Evolutionary conservation across 2,888 invertebrate genomes (phyloP).

Genomic region (Polyommatus icarus): DNA sequence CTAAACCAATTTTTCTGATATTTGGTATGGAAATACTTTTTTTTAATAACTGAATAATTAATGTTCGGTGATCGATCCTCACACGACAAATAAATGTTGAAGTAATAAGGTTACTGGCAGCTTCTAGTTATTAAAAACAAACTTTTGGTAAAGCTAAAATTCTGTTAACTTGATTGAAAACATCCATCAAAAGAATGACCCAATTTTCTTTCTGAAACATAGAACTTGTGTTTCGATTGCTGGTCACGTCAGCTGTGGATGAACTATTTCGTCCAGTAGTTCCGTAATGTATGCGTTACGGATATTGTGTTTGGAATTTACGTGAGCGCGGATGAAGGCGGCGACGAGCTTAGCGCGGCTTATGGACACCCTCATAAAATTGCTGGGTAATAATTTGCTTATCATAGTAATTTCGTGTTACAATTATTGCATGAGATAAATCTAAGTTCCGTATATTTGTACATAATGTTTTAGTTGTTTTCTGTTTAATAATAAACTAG

Average conservation of each 20-base stretch:
- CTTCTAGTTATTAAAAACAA: too few species aligned
- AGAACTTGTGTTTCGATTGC: neutral
- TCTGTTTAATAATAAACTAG: too few species aligned
- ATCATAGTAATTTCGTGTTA: neutral
- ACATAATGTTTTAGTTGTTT: too few species aligned
- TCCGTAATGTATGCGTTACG: conserved; percentile 41
- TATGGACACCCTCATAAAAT: neutral
- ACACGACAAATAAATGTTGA: too few species aligned
- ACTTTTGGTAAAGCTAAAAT: neutral
- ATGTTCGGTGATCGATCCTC: too few species aligned
- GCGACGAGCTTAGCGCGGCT: neutral
- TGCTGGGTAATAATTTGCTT: neutral
- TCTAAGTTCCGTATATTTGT: too few species aligned
- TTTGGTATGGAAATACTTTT: too few species aligned
- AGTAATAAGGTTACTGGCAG: too few species aligned
- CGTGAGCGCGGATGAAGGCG: conserved; percentile 35
- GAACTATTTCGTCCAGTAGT: conserved; percentile 19
- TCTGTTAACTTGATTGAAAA: neutral
- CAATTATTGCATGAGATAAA: neutral
- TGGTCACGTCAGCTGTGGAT: neutral
- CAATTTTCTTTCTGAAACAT: neutral
- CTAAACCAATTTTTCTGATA: too few species aligned
- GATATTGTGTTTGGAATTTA: conserved; percentile 45
- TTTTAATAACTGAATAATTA: too few species aligned
- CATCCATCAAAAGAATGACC: neutral